phyloP scores from a whole-genome alignment of 2,113 vertebrate genomes.

The Scytalopus superciliaris region DNA sequence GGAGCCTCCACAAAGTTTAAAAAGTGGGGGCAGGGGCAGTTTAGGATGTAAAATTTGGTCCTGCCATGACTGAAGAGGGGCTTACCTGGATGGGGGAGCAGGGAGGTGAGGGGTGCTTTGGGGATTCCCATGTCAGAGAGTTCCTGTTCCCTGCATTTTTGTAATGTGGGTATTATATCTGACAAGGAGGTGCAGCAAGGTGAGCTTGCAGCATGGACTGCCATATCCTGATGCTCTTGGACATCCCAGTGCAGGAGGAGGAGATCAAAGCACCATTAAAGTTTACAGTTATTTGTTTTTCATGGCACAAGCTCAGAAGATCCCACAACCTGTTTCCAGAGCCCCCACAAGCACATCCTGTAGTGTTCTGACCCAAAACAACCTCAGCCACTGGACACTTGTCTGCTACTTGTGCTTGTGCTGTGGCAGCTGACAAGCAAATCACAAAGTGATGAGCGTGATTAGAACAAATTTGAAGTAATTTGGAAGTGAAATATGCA shows the following conservation, averaged over 20 bases:
- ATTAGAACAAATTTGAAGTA: not conserved
- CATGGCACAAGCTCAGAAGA: not conserved
- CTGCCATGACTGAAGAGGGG: rapidly evolving
- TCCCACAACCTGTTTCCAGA: not conserved
- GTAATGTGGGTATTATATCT: rapidly evolving
- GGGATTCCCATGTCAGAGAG: not conserved
- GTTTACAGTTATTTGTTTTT: not conserved
- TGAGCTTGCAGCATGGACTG: not conserved
- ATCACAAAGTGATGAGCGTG: not conserved
- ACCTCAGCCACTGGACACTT: not conserved
- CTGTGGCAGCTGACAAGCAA: not conserved
- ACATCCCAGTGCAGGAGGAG: not conserved
- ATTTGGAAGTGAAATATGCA: not conserved
- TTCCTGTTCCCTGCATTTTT: not conserved
- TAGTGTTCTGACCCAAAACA: not conserved
- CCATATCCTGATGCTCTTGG: not conserved
- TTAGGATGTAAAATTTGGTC: not conserved
- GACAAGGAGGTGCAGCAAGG: not conserved
- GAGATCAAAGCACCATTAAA: not conserved
- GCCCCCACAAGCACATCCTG: not conserved
- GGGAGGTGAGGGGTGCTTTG: not conserved
- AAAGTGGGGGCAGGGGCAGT: not conserved
- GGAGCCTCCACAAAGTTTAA: not conserved
- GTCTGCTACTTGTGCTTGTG: not conserved
- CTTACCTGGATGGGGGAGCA: not conserved